Conservation (phyloP, 2,888 invertebrate species). For the Melieria crassipennis region DNA sequence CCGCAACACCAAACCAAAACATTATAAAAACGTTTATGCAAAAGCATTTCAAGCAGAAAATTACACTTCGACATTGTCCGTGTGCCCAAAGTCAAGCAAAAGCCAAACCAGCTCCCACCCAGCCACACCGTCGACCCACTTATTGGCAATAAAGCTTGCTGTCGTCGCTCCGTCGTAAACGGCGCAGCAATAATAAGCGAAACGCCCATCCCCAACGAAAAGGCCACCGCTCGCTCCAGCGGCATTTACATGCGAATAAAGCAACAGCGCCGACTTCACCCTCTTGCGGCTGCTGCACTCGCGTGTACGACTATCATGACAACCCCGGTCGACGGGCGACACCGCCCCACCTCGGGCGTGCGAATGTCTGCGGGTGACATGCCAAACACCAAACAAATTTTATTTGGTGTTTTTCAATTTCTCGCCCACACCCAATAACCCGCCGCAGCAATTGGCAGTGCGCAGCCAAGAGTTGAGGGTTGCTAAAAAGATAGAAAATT, state of each 20-base stretch:
- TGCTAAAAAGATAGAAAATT: too few relatives aligned
- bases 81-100: constrained; percentile 38
- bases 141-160: constrained; percentile 59
- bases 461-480: too few relatives aligned
- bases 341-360: constrained; percentile 47
- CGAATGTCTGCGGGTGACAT: constrained; percentile 66
- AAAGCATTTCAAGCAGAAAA: constrained; percentile 61
- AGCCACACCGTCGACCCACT: constrained; percentile 47
- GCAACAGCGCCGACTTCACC: constrained; percentile 13
- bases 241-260: too few relatives aligned
- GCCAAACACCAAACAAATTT: constrained; percentile 64
- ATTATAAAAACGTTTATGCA: constrained; percentile 45
- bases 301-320: constrained; percentile 40
- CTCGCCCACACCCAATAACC: not conserved
- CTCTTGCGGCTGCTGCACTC: constrained; percentile 43
- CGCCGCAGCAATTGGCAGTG: too few relatives aligned
- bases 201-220: constrained; percentile 48
- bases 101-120: constrained; percentile 3
- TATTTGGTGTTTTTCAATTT: constrained; percentile 57
- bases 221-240: too few relatives aligned
- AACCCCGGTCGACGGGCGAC: constrained; percentile 36
- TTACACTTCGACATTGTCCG: constrained; percentile 61
- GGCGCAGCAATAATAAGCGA: constrained; percentile 47
- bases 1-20: too few relatives aligned
- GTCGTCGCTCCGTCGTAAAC: constrained; percentile 35